A percentile compares a stretch with the other conserved stretches of the same genome.
Evolutionary conservation across 1,140 invertebrate genomes (phyloP).

Genomic region (Aphelenchoides besseyi): DNA sequence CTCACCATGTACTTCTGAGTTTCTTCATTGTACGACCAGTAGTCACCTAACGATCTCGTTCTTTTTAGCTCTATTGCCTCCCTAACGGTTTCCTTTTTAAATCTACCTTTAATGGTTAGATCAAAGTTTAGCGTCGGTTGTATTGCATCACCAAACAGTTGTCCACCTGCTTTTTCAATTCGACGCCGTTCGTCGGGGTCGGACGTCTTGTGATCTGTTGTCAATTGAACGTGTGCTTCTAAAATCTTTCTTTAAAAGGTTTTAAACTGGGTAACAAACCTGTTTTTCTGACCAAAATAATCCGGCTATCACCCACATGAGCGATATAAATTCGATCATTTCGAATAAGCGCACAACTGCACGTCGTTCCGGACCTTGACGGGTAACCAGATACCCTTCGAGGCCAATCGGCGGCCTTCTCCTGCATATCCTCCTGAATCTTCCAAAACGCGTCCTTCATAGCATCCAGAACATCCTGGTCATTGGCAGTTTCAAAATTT

Average conservation of each 20-base stretch:
- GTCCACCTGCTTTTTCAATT: constrained; percentile 17
- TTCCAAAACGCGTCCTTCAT: constrained; percentile 17
- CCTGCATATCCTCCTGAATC: constrained; percentile 18
- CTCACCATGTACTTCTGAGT: constrained; percentile 17
- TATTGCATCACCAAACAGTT: too few relatives aligned
- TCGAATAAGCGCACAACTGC: background rate
- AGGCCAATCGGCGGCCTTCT: background rate
- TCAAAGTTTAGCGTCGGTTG: too few relatives aligned
- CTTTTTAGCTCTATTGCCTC: too few relatives aligned
- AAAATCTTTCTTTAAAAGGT: too few relatives aligned
- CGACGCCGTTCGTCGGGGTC: constrained; percentile 2
- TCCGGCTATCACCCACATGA: constrained; percentile 18
- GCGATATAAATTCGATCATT: constrained; percentile 14
- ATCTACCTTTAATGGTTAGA: too few relatives aligned
- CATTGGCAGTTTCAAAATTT: constrained; percentile 4
- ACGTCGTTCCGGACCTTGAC: constrained; percentile 21
- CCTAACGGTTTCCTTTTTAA: too few relatives aligned
- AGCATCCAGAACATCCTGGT: constrained; percentile 4
- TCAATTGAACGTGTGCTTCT: constrained; percentile 12
- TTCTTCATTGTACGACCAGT: constrained; percentile 18
- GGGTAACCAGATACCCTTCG: background rate
- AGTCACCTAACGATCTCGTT: constrained; percentile 15
- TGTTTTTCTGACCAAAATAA: constrained; percentile 15
- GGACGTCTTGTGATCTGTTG: constrained; percentile 22
- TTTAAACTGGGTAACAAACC: too few relatives aligned